Base-by-base conservation (phyloP, 2,797 vertebrate genomes). In the Phataginus tricuspis region DNA sequence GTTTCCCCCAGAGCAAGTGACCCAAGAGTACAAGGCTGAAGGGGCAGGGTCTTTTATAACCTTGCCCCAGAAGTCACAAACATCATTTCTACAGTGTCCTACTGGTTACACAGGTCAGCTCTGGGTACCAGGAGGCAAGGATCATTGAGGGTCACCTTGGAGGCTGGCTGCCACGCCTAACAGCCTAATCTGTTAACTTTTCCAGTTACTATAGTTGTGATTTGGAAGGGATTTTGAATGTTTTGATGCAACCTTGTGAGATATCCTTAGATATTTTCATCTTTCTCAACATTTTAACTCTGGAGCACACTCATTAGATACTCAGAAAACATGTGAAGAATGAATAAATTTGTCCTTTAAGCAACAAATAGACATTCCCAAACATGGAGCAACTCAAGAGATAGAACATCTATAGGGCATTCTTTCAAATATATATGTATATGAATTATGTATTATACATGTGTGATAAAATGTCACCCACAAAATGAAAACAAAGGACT, bases 381-480 rank as follows among this genome's bases (percentile, higher is more conserved):
- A 68, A 74, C 8, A 68, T 37, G 37, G 25, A 90, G 18, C 23
- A 45, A 72, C n/a, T 80, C 45, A 18, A 94, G 39, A 23, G 27
- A 55, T 18, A 75, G 11, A 63, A n/a, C n/a, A 34, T 31, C 57
- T 59, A 49, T 25, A 34, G 34, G 14, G 7, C 18, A 74, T 87
- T 88, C 71, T 85, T 90, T 59, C 37, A 86, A 86, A 57, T 12
- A 82, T 37, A 71, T 29, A 63, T 75, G 23, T 74, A 57, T n/a
- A 31, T 42, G 49, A 53, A 37, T 86, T 75, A 57, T 84, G 49
- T 45, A 31, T 83, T 84, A 39, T 25, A 53, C 55, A 34, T 82
- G n/a, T 87, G 42, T 90, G 31, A 96, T 83, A 92, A 92, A 89
- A 64, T 80, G 14, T 59, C 42, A 82, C 39, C 9, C 51, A 72